Percentiles rank a stretch among this genome's conserved stretches.
Conservation (phyloP, 2,797 vertebrate species). For the Microcaecilia unicolor region DNA sequence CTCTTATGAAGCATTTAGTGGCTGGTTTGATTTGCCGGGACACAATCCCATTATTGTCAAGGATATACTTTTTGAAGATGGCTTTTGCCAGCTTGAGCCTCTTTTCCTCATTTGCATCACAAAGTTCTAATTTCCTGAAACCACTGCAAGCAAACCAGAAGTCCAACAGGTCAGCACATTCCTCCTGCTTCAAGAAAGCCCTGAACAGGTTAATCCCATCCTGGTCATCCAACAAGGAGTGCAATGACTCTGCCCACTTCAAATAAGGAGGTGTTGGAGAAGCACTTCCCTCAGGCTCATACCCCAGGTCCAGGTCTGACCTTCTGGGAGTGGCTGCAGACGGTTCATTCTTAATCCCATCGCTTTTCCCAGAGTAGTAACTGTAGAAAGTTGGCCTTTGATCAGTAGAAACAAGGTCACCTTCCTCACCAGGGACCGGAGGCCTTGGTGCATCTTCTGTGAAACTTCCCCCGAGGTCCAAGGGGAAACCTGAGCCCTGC, state of each 20-base stretch:
- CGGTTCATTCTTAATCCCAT: slow-evolving; percentile 69
- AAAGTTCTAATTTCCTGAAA: slow-evolving; percentile 83
- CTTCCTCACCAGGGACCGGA: slow-evolving; percentile 93
- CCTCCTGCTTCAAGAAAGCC: slow-evolving; percentile 88
- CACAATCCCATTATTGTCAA: slow-evolving; percentile 84
- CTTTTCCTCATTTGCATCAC: slow-evolving; percentile 78
- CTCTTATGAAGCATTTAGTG: slow-evolving; percentile 94
- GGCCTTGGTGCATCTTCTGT: slow-evolving; percentile 95
- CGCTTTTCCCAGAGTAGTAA: slow-evolving; percentile 68
- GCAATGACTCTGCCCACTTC: slow-evolving; percentile 92
- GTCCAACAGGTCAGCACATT: slow-evolving; percentile 86
- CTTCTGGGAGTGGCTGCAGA: slow-evolving; percentile 84
- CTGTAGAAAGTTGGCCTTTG: slow-evolving; percentile 56
- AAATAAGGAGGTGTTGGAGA: slow-evolving; percentile 94
- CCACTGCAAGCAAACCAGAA: slow-evolving; percentile 98
- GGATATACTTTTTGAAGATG: slow-evolving; percentile 93
- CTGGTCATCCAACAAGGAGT: slow-evolving; percentile 91
- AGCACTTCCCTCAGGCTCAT: slow-evolving; percentile 93
- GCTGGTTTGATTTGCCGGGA: slow-evolving; percentile 90
- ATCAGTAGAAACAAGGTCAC: slow-evolving; percentile 77
- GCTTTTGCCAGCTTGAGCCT: slow-evolving; percentile 89
- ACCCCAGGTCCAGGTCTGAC: slow-evolving; percentile 90
- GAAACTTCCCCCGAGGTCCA: slow-evolving; percentile 86
- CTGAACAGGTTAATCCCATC: slow-evolving; percentile 91
- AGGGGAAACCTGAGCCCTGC: slow-evolving; percentile 74